These are phyloP conservation scores for Physeter macrocephalus DNA, from an alignment of 2,113 vertebrate species.

Conservation along the genomic window DNA sequence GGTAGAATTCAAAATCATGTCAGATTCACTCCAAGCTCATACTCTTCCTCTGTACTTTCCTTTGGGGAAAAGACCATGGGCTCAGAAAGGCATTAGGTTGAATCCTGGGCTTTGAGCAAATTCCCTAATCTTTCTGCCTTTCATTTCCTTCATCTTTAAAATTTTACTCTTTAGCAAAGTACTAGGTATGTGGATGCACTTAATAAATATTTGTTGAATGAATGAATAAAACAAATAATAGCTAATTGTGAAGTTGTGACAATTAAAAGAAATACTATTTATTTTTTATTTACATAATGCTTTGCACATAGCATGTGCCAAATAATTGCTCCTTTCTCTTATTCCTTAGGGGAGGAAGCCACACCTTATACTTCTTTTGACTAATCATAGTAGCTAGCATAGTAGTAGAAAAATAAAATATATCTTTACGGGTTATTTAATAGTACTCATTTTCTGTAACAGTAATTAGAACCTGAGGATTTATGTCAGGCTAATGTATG, in stretches of 20 bases:
- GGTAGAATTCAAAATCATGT: not conserved
- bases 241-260: not conserved
- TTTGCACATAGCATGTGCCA: not conserved
- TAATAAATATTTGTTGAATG: not conserved
- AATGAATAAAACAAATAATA: not conserved
- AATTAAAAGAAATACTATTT: not conserved
- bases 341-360: not conserved
- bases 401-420: not conserved
- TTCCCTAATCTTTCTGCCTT: not conserved
- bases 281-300: not conserved
- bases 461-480: not conserved
- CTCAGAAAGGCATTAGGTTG: not conserved
- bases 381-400: not conserved
- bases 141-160: not conserved
- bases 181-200: not conserved
- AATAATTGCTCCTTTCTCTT: not conserved
- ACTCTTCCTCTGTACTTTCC: not conserved
- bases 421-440: slow-evolving; percentile 3
- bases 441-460: not conserved
- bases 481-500: not conserved
- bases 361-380: not conserved
- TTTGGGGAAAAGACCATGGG: not conserved
- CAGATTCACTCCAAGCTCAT: not conserved
- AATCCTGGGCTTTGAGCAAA: not conserved
- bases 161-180: not conserved